Percentiles rank a stretch among this genome's conserved stretches.
These are phyloP conservation scores for Pantherophis alleghaniensis DNA, from an alignment of 2,797 vertebrate species.

Conservation along the genomic window DNA sequence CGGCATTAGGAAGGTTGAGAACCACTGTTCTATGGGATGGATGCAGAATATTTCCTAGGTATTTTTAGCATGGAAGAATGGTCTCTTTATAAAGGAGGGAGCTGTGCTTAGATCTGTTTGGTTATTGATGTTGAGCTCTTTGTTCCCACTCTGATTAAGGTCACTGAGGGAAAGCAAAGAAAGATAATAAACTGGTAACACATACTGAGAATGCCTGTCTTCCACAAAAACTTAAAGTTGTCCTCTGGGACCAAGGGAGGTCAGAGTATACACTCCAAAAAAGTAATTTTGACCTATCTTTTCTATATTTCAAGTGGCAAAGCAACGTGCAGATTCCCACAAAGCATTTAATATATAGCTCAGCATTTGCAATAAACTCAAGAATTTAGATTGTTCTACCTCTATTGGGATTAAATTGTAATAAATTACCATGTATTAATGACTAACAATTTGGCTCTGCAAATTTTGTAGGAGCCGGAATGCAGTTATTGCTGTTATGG, in stretches of 20 bases:
- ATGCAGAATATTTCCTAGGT: background rate
- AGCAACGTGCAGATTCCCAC: background rate
- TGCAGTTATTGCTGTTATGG: background rate
- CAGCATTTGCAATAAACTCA: background rate
- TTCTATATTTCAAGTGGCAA: background rate
- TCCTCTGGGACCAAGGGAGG: background rate
- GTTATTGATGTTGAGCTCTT: background rate
- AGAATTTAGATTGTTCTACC: background rate
- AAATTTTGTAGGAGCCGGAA: background rate
- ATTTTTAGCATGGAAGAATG: background rate
- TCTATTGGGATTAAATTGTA: background rate
- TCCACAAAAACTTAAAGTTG: background rate
- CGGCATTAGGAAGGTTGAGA: too few relatives aligned
- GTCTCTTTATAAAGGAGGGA: background rate
- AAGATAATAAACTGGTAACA: background rate
- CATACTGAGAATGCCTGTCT: background rate
- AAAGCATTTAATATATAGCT: background rate
- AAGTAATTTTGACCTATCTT: background rate
- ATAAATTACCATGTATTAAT: background rate
- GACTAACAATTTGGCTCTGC: background rate
- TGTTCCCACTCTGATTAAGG: background rate
- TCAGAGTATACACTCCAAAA: background rate
- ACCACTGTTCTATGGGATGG: background rate
- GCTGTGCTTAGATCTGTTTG: background rate
- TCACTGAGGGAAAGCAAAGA: background rate